Evolutionary conservation across 2,888 invertebrate genomes (phyloP).

Genomic region (Myopa testacea): DNA sequence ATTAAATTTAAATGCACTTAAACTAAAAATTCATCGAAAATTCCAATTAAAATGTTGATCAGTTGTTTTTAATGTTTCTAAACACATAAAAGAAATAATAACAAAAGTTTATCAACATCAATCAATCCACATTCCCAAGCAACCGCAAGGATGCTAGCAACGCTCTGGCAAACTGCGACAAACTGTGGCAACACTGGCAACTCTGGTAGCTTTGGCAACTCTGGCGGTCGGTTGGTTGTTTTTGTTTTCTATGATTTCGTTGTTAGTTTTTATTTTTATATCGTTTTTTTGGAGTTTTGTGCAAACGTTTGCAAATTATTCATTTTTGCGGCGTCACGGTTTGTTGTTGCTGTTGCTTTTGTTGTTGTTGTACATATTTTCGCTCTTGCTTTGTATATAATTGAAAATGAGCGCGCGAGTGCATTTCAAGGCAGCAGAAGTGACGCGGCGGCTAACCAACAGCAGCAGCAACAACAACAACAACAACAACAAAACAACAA

Average conservation of each 20-base stretch:
- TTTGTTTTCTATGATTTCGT: not conserved
- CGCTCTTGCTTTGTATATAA: constrained; percentile 6
- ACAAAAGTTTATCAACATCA: too few species aligned
- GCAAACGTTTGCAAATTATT: not conserved
- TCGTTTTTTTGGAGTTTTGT: not conserved
- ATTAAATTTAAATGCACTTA: too few species aligned
- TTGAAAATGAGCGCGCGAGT: constrained; percentile 16
- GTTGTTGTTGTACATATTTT: constrained; percentile 17
- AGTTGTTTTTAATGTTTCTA: too few species aligned
- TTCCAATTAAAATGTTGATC: too few species aligned
- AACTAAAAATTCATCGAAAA: too few species aligned
- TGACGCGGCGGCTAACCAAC: not conserved
- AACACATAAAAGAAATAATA: too few species aligned
- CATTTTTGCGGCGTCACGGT: not conserved
- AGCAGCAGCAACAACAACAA: constrained; percentile 1
- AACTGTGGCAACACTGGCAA: too few species aligned
- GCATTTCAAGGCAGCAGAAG: constrained; percentile 1
- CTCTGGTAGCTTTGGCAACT: too few species aligned
- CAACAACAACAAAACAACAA: not conserved
- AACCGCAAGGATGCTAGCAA: too few species aligned
- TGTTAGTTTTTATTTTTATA: not conserved
- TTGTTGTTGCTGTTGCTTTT: constrained; percentile 15
- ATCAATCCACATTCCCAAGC: too few species aligned
- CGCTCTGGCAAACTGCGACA: too few species aligned
- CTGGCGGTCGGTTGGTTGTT: not conserved